Conservation (phyloP, 1,140 invertebrate species). For the Palaemon carinicauda region DNA sequence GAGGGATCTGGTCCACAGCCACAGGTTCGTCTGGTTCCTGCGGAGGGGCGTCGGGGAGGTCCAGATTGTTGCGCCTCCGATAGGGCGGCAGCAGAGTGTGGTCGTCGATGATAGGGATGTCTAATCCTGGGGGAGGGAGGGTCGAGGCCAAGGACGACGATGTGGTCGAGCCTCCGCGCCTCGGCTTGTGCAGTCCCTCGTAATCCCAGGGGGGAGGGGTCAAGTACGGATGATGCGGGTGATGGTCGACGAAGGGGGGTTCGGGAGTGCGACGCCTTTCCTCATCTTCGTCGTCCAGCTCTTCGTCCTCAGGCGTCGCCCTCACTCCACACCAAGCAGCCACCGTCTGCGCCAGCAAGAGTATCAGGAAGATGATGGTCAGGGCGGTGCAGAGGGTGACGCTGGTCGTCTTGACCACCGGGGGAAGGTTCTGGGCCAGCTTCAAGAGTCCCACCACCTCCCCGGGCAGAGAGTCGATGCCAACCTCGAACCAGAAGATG, state of each 20-base stretch:
- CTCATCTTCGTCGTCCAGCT: not conserved
- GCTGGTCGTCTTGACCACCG: conserved; percentile 54
- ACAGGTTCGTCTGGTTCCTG: conserved; percentile 5
- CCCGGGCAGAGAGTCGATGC: conserved; percentile 54
- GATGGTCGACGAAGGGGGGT: conserved; percentile 19
- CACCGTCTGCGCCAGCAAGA: conserved; percentile 56
- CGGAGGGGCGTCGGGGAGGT: not conserved
- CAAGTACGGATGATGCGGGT: conserved; percentile 10
- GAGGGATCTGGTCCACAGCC: conserved; percentile 26
- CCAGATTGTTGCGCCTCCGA: not conserved
- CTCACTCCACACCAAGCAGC: conserved; percentile 51
- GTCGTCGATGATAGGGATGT: conserved; percentile 43
- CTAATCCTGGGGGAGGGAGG: conserved; percentile 10
- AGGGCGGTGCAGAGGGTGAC: conserved; percentile 54
- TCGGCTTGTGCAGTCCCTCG: conserved; percentile 35
- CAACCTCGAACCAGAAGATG: conserved; percentile 60
- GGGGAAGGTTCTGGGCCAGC: conserved; percentile 58
- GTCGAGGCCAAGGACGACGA: not conserved
- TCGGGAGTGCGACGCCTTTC: too few species aligned
- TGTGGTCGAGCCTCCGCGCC: conserved; percentile 6
- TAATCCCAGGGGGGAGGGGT: conserved; percentile 24
- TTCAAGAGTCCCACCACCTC: conserved; percentile 53
- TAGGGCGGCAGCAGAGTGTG: conserved; percentile 51
- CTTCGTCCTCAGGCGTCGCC: not conserved
- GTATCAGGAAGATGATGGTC: conserved; percentile 52